phyloP scores from a whole-genome alignment of 2,888 invertebrate genomes.

The Taenaris catops region DNA sequence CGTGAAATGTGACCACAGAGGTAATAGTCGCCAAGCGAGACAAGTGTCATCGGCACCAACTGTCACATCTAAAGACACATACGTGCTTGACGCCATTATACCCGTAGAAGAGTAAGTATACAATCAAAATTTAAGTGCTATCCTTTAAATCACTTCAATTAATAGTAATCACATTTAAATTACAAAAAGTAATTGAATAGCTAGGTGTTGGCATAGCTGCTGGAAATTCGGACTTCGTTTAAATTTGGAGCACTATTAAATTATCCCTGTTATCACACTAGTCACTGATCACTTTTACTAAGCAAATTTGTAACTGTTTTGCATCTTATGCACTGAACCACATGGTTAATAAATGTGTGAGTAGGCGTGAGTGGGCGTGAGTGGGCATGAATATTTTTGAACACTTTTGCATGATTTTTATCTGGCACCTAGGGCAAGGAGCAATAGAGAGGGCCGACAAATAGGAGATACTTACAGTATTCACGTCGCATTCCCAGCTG shows the following conservation, averaged over 20 bases:
- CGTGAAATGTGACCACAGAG: constrained; percentile 93
- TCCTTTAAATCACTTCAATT: too few relatives aligned
- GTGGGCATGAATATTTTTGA: constrained; percentile 54
- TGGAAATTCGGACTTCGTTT: constrained; percentile 8
- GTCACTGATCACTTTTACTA: constrained; percentile 10
- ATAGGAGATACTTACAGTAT: constrained; percentile 94
- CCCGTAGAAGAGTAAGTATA: constrained; percentile 91
- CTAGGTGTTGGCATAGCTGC: constrained; percentile 21
- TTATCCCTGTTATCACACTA: constrained; percentile 1
- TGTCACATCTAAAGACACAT: constrained; percentile 87
- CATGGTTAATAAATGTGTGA: constrained; percentile 5
- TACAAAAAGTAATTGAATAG: constrained; percentile 2
- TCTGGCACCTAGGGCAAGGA: constrained; percentile 83
- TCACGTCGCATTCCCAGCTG: constrained; percentile 94
- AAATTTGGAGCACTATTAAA: constrained; percentile 14
- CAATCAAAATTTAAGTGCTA: too few relatives aligned
- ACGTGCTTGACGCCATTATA: constrained; percentile 89
- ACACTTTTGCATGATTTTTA: constrained; percentile 71
- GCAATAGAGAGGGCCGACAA: constrained; percentile 89
- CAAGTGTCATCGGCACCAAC: constrained; percentile 76
- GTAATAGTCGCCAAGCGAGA: constrained; percentile 81
- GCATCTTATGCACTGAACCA: constrained; percentile 14
- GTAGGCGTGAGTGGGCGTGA: background rate
- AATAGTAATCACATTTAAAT: too few relatives aligned
- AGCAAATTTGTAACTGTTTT: too few relatives aligned